phyloP scores from a whole-genome alignment of 92 coral and sea anemone genomes.

The Parazoanthus darwini region DNA sequence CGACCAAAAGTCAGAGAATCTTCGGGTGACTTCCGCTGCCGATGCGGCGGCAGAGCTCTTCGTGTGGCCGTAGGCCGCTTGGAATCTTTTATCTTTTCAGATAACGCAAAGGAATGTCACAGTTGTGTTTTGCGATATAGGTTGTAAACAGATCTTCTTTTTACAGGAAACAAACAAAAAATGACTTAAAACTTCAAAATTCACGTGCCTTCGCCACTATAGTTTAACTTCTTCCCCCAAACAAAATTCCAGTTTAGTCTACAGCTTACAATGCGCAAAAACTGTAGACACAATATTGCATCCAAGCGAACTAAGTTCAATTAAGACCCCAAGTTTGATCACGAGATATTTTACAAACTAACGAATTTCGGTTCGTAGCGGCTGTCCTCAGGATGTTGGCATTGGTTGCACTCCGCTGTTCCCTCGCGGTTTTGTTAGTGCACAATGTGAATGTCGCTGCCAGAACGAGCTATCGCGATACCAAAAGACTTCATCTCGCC shows the following conservation, averaged over 20 bases:
- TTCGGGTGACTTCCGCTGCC: too few species aligned
- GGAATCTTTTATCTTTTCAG: neutral
- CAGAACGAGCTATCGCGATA: neutral
- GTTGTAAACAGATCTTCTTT: too few species aligned
- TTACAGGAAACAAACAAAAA: neutral
- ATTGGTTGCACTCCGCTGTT: neutral
- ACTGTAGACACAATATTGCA: neutral
- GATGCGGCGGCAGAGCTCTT: too few species aligned
- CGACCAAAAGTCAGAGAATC: too few species aligned
- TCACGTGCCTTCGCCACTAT: neutral
- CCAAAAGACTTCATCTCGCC: slow-evolving; percentile 4
- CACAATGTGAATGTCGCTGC: neutral
- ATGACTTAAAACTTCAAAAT: neutral
- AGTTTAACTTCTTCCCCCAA: neutral
- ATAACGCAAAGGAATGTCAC: neutral
- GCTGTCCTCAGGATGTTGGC: neutral
- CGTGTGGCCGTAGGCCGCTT: too few species aligned
- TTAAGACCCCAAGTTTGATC: neutral
- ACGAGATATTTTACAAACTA: neutral
- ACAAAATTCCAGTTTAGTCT: neutral
- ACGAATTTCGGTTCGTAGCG: neutral
- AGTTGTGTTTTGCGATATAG: neutral
- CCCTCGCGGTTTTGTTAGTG: neutral
- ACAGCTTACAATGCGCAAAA: neutral
- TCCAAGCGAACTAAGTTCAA: neutral